Conservation (phyloP, 2,113 vertebrate genomes). For the Dolichotis patagonum region DNA sequence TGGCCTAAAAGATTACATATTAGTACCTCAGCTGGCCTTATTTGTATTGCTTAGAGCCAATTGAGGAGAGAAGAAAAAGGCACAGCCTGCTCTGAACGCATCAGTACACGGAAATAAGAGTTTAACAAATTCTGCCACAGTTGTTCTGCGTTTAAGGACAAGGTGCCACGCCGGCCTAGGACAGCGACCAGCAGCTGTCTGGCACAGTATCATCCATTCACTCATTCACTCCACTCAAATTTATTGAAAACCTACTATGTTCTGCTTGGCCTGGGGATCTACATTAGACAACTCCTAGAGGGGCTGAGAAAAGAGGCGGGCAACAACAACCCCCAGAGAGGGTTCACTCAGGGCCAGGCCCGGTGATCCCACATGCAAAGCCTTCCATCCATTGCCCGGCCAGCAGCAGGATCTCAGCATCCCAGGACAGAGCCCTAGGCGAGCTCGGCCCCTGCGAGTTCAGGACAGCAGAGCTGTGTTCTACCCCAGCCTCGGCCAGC, state of each 20-base stretch:
- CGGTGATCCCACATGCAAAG: neutral
- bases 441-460: accelerated
- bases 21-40: too few species aligned
- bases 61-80: too few species aligned
- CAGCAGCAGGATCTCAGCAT: neutral
- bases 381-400: neutral
- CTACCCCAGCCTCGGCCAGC: neutral
- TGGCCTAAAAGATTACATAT: too few species aligned
- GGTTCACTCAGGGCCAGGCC: neutral
- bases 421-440: neutral
- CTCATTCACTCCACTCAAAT: neutral
- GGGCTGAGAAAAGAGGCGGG: neutral
- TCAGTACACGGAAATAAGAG: too few species aligned
- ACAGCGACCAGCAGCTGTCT: neutral
- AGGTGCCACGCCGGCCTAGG: too few species aligned
- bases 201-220: neutral
- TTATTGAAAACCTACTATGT: neutral
- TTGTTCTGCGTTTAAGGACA: too few species aligned
- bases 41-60: too few species aligned
- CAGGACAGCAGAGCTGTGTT: neutral
- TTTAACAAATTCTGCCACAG: too few species aligned
- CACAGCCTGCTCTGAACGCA: too few species aligned
- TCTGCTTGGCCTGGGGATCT: neutral
- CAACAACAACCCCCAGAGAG: accelerated
- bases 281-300: accelerated